Evolutionary conservation across 2,113 vertebrate genomes (phyloP).

Genomic region (Cebus imitator): DNA sequence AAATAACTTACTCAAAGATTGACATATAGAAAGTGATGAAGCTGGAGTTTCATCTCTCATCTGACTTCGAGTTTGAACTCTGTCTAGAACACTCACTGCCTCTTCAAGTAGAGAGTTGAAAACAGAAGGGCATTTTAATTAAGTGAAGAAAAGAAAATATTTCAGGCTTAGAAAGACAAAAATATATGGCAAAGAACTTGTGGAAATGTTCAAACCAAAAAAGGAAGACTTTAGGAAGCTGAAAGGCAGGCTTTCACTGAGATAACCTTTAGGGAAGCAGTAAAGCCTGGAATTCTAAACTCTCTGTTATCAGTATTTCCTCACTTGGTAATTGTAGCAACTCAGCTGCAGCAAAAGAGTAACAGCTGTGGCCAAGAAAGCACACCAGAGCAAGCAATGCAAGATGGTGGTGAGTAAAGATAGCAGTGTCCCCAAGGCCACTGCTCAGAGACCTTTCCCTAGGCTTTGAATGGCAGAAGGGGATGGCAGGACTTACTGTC

Average conservation of each 20-base stretch:
- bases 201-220: neutral
- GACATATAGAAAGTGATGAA: neutral
- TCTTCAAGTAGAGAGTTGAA: conserved; percentile 4
- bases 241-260: neutral
- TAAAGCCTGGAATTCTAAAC: neutral
- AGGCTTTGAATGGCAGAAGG: neutral
- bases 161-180: neutral
- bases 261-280: neutral
- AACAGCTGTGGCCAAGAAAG: neutral
- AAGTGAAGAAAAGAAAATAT: neutral
- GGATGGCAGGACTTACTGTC: neutral
- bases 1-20: neutral
- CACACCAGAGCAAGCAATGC: neutral
- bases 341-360: neutral
- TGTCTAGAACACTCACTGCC: neutral
- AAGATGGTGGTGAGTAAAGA: neutral
- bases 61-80: neutral
- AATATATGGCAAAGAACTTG: neutral
- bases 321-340: conserved; percentile 13
- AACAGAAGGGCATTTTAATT: conserved; percentile 15
- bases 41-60: neutral
- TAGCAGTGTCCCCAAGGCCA: neutral
- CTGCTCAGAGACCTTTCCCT: neutral
- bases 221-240: neutral
- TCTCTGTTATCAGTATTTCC: neutral